Evolutionary conservation across 2,888 invertebrate species (phyloP), one percentile per base, ranked within the genome.

Genomic region (Andrena minutula): DNA sequence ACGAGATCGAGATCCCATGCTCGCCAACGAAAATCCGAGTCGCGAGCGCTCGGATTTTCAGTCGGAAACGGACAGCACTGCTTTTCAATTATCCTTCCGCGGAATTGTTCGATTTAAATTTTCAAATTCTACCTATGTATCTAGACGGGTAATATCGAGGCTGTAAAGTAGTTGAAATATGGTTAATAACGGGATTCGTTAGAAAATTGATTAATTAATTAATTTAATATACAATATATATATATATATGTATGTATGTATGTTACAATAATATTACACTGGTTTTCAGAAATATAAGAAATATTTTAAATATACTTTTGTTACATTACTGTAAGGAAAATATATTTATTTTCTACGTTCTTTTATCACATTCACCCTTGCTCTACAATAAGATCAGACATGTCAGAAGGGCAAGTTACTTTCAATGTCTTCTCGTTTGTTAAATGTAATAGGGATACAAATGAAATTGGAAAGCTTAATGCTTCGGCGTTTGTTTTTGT

Each of bases 381-480:
- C 1, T 71, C 26, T 68, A 93, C 70, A 26, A 80, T 71, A 16
- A 93, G 73, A 70, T 93, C 91, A 0, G 89, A 83, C 60, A 89
- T 61, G 47, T 91, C 88, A 2, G 80, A 23, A 2, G 70, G 5
- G 0, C 88, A 66, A 8, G 30, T 41, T 63, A 93, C 47, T n/a
- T 75, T 53, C n/a, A 97, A 93, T 53, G 95, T 96, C 89, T 96
- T 96, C 92, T 98, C 98, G 92, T 98, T 98, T 2, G 97, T 97
- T 89, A 98, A 94, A 94, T 98, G 98, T 6, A 98, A 94, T 23
- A 98, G 94, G 0, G 98, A 97, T 28, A 97, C 96, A 92, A 98
- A 96, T 0, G 97, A 97, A 71, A 98, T 95, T 0, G 97, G 96
- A 41, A 96, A 95, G 91, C 97, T 97, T 65, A 98, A 94, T 28